phyloP scores from a whole-genome alignment of 2,113 vertebrate genomes.

The Ophthalmotilapia sp. region DNA sequence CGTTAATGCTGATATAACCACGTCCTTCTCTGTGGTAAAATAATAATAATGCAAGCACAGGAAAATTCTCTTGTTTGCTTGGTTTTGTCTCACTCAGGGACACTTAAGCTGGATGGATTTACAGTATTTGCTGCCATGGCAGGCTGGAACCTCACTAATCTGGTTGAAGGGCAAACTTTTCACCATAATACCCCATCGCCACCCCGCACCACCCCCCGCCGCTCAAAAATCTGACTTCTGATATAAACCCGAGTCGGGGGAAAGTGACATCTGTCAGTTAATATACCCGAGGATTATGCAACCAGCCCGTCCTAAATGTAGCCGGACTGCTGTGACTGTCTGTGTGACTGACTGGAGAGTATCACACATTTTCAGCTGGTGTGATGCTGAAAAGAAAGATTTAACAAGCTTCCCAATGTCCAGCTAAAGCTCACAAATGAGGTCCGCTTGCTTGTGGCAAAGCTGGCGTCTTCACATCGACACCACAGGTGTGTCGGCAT shows the following conservation, averaged over 20 bases:
- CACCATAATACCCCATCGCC: background rate
- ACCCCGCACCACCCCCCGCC: background rate
- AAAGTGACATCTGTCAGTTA: conserved; percentile 38
- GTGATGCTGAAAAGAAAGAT: background rate
- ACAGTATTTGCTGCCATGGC: background rate
- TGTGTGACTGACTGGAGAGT: background rate
- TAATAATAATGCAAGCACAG: background rate
- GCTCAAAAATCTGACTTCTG: background rate
- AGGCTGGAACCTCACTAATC: background rate
- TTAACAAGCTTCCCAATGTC: background rate
- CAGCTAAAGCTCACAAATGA: background rate
- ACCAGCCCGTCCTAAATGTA: background rate
- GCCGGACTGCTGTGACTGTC: background rate
- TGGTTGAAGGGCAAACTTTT: conserved; percentile 16
- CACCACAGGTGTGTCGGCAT: background rate
- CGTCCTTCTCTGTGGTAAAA: background rate
- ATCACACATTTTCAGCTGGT: background rate
- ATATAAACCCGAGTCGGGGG: background rate
- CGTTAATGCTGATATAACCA: background rate
- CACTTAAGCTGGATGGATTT: conserved; percentile 18
- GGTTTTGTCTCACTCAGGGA: background rate
- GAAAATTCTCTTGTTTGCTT: background rate
- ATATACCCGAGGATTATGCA: conserved; percentile 21
- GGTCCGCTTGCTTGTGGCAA: background rate
- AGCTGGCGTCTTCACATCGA: background rate